A percentile compares a stretch with the other conserved stretches of the same genome.
phyloP scores from a whole-genome alignment of 2,888 invertebrate species.

The Heterodera filipjevi region DNA sequence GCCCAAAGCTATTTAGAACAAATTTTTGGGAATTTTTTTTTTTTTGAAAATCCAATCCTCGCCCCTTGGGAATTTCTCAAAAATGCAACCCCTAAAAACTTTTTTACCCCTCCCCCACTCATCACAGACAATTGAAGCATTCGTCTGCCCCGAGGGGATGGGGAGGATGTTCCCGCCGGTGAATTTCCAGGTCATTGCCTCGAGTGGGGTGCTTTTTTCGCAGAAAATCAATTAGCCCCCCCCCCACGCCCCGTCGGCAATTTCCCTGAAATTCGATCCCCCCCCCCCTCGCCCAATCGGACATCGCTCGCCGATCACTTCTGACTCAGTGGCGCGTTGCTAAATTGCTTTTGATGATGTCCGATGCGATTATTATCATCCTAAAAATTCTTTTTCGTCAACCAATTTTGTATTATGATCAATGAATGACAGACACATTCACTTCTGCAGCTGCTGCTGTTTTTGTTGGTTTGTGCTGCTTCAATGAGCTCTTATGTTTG shows the following conservation, averaged over 20 bases:
- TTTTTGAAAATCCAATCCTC: too few species aligned
- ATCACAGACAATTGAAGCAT: not conserved
- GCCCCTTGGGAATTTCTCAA: too few species aligned
- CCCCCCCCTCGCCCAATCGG: not conserved
- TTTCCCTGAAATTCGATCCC: not conserved
- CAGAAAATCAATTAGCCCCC: not conserved
- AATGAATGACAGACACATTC: too few species aligned
- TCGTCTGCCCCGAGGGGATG: not conserved
- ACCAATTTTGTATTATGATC: not conserved
- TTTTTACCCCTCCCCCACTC: not conserved
- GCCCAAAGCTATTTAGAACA: too few species aligned
- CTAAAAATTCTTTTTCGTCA: not conserved
- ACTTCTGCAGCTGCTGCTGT: too few species aligned
- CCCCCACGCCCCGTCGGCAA: not conserved
- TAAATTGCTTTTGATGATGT: not conserved
- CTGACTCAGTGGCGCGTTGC: not conserved
- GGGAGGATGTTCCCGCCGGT: not conserved
- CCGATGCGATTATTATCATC: not conserved
- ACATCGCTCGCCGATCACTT: not conserved
- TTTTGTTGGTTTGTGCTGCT: too few species aligned
- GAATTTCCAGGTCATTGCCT: not conserved
- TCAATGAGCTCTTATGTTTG: too few species aligned
- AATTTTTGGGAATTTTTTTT: too few species aligned
- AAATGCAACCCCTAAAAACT: not conserved
- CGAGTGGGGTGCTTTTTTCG: not conserved